Percentiles rank a stretch among this genome's conserved stretches.
Conservation (phyloP, 2,113 vertebrate species). For the Anarrhichthys ocellatus region DNA sequence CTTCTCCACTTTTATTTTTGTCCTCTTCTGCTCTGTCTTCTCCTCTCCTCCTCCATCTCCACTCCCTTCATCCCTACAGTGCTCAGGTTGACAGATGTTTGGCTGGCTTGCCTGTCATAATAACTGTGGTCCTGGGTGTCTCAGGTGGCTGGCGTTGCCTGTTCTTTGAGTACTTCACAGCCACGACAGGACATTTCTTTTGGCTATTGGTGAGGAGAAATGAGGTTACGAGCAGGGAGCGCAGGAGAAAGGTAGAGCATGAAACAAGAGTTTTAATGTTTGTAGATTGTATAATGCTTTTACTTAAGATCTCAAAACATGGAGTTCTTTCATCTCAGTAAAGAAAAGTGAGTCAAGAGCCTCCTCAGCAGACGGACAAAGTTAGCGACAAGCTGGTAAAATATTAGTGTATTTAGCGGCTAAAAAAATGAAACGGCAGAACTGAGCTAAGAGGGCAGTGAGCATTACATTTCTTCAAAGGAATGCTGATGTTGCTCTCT, state of each 20-base stretch:
- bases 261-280: slow-evolving; percentile 15
- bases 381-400: not conserved
- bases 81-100: slow-evolving; percentile 71
- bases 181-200: slow-evolving; percentile 60
- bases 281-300: not conserved
- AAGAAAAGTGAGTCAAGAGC: not conserved
- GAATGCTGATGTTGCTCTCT: slow-evolving; percentile 2
- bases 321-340: not conserved
- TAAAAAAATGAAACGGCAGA: not conserved
- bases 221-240: slow-evolving; percentile 13
- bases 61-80: slow-evolving; percentile 39
- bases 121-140: slow-evolving; percentile 63
- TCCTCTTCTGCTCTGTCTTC: not conserved
- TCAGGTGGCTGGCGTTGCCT: slow-evolving; percentile 59
- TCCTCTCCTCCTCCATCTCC: slow-evolving; percentile 6
- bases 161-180: slow-evolving; percentile 64
- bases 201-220: slow-evolving; percentile 35
- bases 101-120: slow-evolving; percentile 67
- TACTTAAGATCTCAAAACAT: not conserved
- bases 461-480: not conserved
- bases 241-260: not conserved
- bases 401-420: not conserved
- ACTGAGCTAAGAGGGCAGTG: not conserved
- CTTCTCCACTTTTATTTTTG: slow-evolving; percentile 8
- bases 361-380: not conserved